Base-by-base conservation (phyloP, 2,888 invertebrate species). In the Rhagonycha lutea region DNA sequence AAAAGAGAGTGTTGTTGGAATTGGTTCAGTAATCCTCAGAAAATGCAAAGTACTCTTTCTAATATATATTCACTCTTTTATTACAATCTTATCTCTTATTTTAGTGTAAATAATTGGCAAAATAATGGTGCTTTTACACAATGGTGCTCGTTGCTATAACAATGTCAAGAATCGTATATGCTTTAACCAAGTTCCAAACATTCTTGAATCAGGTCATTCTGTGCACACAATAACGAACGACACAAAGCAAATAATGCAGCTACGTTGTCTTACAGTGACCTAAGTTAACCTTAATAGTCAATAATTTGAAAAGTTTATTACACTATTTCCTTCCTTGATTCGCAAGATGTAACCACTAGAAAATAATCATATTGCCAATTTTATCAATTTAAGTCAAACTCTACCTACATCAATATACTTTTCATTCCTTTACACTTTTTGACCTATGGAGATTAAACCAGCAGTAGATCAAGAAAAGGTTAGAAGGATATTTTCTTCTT, bases 401-500 rank as follows among this genome's bases (percentile, higher is more conserved):
- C n/a, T 47, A n/a, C 47, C n/a, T 47, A 47, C 47, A 47, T 47
- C 47, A 47, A 47, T 47, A 47, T 47, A 47, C 47, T n/a, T 47
- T 47, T 47, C 47, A 47, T n/a, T 47, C n/a, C 47, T 47, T 47
- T 47, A 47, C 47, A 47, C 47, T n/a, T 47, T 73, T 73, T 68
- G 69, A 69, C 73, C 61, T 47, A 73, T 61, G 14, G 73, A 73
- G 73, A 73, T 73, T 73, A 68, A 73, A 68, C 69, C 61, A 69
- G 68, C 69, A 67, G 69, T 23, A 62, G 68, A 68, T 69, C 73
- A 24, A 61, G 73, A 69, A 73, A 73, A 73, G 73, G 73, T 73
- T 73, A 72, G 62, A 68, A 73, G 68, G 73, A 62, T 73, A 73
- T 73, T 69, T 62, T 65, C 69, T 68, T 62, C 73, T 73, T 73